phyloP scores from a whole-genome alignment of 2,888 invertebrate genomes.

The Limnephilus auricula region DNA sequence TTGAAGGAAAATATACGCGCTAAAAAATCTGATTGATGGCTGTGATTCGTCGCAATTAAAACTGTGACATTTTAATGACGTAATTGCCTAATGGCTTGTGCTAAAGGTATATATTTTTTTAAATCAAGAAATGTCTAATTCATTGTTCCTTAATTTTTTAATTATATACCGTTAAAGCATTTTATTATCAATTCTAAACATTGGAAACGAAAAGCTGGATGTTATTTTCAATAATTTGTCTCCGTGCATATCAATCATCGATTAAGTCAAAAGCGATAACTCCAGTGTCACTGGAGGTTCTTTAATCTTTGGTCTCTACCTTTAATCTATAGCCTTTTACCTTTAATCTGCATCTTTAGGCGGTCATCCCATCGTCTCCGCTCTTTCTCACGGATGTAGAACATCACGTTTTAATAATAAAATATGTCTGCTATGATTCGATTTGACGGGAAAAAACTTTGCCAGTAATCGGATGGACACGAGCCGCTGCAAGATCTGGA shows the following conservation, averaged over 20 bases:
- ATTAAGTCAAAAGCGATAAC: not conserved
- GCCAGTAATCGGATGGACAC: conserved; percentile 27
- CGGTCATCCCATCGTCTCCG: conserved; percentile 39
- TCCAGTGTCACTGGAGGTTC: not conserved
- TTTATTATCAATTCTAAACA: not conserved
- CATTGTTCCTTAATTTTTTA: not conserved
- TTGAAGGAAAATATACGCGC: not conserved
- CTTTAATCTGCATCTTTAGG: conserved; percentile 2
- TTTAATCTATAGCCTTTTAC: not conserved
- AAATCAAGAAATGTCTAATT: not conserved
- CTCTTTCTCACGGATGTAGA: conserved; percentile 62
- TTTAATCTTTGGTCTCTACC: not conserved
- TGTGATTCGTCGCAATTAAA: not conserved
- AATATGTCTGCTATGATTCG: conserved; percentile 40
- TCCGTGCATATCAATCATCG: not conserved
- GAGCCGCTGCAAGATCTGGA: not conserved
- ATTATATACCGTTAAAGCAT: not conserved
- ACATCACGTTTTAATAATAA: conserved; percentile 62
- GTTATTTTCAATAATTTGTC: not conserved
- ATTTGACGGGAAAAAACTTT: conserved; percentile 36
- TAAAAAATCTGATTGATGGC: not conserved
- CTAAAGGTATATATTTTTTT: not conserved
- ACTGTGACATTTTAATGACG: not conserved
- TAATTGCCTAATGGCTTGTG: not conserved
- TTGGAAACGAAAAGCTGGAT: not conserved